phyloP scores from a whole-genome alignment of 2,888 invertebrate genomes.

The Tenthredo scrophulariae region DNA sequence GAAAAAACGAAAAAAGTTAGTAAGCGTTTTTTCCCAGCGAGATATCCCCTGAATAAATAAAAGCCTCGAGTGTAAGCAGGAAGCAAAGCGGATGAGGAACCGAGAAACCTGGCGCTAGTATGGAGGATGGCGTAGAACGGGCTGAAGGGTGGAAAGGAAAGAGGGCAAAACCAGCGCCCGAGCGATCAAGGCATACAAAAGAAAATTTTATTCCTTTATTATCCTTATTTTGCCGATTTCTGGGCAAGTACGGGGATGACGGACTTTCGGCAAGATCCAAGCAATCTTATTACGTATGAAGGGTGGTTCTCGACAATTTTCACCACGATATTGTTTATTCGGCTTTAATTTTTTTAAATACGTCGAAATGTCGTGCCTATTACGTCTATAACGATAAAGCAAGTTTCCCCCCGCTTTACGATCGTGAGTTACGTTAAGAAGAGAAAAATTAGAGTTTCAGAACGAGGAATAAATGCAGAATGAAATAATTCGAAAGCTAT shows the following conservation, averaged over 20 bases:
- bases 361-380: background rate
- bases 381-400: no score
- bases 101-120: slow-evolving; percentile 28
- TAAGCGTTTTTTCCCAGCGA: slow-evolving; percentile 41
- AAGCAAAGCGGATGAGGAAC: slow-evolving; percentile 50
- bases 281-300: slow-evolving; percentile 7
- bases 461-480: background rate
- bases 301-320: background rate
- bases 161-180: slow-evolving; percentile 11
- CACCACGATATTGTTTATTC: background rate
- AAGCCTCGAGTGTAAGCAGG: slow-evolving; percentile 46
- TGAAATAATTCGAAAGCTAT: background rate
- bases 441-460: background rate
- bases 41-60: slow-evolving; percentile 51
- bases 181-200: slow-evolving; percentile 37
- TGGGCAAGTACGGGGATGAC: slow-evolving; percentile 29
- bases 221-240: slow-evolving; percentile 37
- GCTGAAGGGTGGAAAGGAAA: background rate
- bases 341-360: background rate
- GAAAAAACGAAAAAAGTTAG: slow-evolving; percentile 20
- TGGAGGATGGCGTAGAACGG: background rate
- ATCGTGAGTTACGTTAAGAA: no score
- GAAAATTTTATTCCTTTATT: slow-evolving; percentile 50
- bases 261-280: slow-evolving; percentile 7
- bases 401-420: no score